Evolutionary conservation across 2,888 invertebrate genomes (phyloP), one percentile per base, ranked within the genome.

Genomic region (Dryomyza anilis): DNA sequence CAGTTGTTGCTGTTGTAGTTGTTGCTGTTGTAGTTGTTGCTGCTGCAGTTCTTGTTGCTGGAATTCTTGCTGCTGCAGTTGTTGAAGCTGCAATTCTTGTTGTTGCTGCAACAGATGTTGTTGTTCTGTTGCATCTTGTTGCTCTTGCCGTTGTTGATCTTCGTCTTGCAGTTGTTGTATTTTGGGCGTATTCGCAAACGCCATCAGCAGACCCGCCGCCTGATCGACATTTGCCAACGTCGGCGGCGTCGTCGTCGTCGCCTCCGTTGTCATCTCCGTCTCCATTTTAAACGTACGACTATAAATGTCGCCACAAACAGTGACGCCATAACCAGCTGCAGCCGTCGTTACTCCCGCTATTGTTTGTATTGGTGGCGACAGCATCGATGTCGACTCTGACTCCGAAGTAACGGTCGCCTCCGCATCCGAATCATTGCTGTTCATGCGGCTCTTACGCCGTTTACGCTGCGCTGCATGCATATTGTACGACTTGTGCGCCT

Each of bases 361-460:
- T 1, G 67, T 64, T 61, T 69, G 69, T 59, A 69, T 65, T 4
- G 71, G 66, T 27, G 89, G 88, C 0, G 89, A 89, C 16, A 87
- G 81, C 66, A 85, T 76, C 1, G 86, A 83, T n/a, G 81, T 79
- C 57, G 86, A 86, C 66, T 86, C 86, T 71, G 92, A 92, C 74
- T 95, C 94, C 0, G 92, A 91, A 6, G 92, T 91, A 14, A 89
- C 85, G 73, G 70, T 61, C 0, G 91, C 91, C 77, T 93, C 92
- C 5, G 75, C 73, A 19, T 76, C 78, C 2, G 72, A 72, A 52
- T 72, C 72, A 33, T 70, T 70, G 0, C 92, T 92, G 80, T 91
- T 91, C 25, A 91, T 82, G 12, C 92, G 87, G 29, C 90, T 89
- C 58, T 92, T 86, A 4, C 86, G 82, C 19, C 86, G 82, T 63